Evolutionary conservation across 2,888 invertebrate species (phyloP).

Genomic region (Corythucha ciliata): DNA sequence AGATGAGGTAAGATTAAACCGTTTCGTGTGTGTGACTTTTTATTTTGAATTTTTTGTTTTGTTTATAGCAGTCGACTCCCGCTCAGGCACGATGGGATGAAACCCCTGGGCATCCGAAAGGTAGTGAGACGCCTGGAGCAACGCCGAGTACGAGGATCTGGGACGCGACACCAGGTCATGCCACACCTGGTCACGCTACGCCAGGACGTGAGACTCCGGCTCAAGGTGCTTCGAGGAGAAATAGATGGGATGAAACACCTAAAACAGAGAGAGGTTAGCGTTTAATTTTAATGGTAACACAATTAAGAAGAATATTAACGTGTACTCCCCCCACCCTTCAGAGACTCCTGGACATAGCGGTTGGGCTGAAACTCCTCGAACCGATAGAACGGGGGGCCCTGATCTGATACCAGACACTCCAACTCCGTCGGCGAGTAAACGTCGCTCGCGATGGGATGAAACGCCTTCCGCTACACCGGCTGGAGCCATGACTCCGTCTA

Average conservation of each 20-base stretch:
- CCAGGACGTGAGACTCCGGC: slow-evolving; percentile 79
- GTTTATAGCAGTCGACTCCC: slow-evolving; percentile 53
- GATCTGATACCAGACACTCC: slow-evolving; percentile 69
- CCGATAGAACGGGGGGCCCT: slow-evolving; percentile 69
- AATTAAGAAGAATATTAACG: neutral
- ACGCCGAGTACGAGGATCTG: slow-evolving; percentile 91
- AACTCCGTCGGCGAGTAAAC: slow-evolving; percentile 87
- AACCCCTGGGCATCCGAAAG: slow-evolving; percentile 76
- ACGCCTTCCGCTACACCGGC: slow-evolving; percentile 61
- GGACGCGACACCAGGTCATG: slow-evolving; percentile 94
- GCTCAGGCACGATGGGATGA: slow-evolving; percentile 85
- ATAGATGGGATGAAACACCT: slow-evolving; percentile 99
- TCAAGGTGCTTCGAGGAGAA: slow-evolving; percentile 67
- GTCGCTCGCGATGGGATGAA: slow-evolving; percentile 97
- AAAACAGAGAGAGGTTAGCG: slow-evolving; percentile 76
- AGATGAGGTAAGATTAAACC: slow-evolving; percentile 53
- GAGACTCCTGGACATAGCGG: slow-evolving; percentile 97
- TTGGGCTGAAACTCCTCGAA: slow-evolving; percentile 98
- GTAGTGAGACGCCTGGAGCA: slow-evolving; percentile 77
- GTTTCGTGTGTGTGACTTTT: neutral
- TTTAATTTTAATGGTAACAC: neutral
- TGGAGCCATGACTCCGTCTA: slow-evolving; percentile 40
- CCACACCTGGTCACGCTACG: slow-evolving; percentile 74
- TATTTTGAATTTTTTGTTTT: slow-evolving; percentile 8
- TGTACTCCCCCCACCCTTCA: slow-evolving; percentile 38